These are phyloP conservation scores for Drosophila multiciliata DNA, from an alignment of 2,888 invertebrate genomes.

Conservation along the genomic window DNA sequence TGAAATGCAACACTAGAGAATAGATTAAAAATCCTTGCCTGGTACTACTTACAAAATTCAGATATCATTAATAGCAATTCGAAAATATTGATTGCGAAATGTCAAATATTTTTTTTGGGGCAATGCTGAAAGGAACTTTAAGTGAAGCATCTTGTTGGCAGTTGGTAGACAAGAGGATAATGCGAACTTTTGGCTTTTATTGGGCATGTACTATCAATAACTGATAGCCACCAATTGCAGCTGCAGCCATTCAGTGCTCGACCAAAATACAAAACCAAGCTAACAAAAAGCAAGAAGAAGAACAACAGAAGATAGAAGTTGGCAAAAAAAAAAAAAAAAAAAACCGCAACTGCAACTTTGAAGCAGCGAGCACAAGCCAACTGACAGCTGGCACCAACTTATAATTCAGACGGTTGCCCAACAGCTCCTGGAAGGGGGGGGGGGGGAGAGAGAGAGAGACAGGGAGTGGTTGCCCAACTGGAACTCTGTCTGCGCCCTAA, in stretches of 20 bases:
- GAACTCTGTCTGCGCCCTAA: conserved; percentile 51
- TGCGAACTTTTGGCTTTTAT: conserved; percentile 56
- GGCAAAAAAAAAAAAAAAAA: conserved; percentile 45
- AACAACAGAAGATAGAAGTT: conserved; percentile 10
- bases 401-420: conserved; percentile 40
- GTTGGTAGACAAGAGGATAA: conserved; percentile 16
- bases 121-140: conserved; percentile 9
- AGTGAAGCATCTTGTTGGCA: conserved; percentile 24
- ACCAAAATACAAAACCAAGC: conserved; percentile 27
- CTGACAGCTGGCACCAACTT: conserved; percentile 77
- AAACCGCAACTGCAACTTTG: conserved; percentile 59
- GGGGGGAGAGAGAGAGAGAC: neutral
- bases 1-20: neutral
- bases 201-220: conserved; percentile 57
- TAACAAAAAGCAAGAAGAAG: conserved; percentile 4
- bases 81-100: conserved; percentile 21
- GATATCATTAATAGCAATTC: conserved; percentile 12
- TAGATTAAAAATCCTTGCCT: neutral
- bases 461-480: conserved; percentile 9
- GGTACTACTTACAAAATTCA: neutral
- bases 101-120: conserved; percentile 16
- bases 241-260: conserved; percentile 60
- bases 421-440: neutral
- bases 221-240: conserved; percentile 66
- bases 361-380: conserved; percentile 45